These are phyloP conservation scores for Muntiacus muntjak DNA, from an alignment of 2,113 vertebrate genomes.

Conservation along the genomic window DNA sequence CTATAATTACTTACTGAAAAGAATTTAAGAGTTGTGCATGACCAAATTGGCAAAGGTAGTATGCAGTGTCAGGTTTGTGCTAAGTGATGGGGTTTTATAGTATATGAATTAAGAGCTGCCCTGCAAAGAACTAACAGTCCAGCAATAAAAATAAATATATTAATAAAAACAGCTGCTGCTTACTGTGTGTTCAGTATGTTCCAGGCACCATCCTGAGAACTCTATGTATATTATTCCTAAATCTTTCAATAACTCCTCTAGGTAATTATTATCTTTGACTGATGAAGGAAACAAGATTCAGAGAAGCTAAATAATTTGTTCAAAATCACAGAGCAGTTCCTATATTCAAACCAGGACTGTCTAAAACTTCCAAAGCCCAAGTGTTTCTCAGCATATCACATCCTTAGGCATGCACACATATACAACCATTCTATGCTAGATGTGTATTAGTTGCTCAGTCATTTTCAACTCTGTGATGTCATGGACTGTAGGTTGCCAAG, in stretches of 20 bases:
- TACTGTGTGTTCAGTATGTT: background rate
- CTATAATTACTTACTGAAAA: background rate
- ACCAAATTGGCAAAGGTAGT: background rate
- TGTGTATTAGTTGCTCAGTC: background rate
- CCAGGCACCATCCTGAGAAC: background rate
- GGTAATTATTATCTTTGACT: background rate
- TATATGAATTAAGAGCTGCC: background rate
- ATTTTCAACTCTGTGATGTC: background rate
- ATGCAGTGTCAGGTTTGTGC: background rate
- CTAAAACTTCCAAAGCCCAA: background rate
- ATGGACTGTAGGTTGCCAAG: background rate
- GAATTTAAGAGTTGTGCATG: background rate
- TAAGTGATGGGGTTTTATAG: background rate
- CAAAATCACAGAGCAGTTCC: conserved; percentile 22
- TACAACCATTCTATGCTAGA: background rate
- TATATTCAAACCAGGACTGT: background rate
- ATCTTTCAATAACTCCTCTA: background rate
- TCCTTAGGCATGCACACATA: background rate
- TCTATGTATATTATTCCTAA: background rate
- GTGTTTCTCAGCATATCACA: background rate
- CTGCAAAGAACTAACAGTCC: background rate
- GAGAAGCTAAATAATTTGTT: background rate
- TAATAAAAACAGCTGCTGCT: background rate
- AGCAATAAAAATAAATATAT: background rate
- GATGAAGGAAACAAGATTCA: background rate